A percentile compares a stretch with the other conserved stretches of the same genome.
Conservation (phyloP, 2,888 invertebrate species). For the Malthinus flaveolus region DNA sequence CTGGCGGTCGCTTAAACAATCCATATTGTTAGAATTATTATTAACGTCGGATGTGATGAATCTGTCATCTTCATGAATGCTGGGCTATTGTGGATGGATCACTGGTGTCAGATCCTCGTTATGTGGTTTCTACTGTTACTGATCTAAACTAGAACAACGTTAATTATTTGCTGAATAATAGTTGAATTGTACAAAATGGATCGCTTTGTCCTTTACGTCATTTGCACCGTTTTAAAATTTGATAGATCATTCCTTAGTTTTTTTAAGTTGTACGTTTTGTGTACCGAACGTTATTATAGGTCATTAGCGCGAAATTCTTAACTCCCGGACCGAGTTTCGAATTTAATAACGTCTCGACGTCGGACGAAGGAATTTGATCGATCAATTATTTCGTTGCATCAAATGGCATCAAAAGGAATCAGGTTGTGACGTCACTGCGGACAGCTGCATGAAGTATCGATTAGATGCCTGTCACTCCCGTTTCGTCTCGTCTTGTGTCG, state of each 20-base stretch:
- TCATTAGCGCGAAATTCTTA: not conserved
- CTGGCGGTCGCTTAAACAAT: slow-evolving; percentile 43
- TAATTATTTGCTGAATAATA: slow-evolving; percentile 32
- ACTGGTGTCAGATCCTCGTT: slow-evolving; percentile 43
- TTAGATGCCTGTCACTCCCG: slow-evolving; percentile 50
- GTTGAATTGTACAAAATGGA: slow-evolving; percentile 27
- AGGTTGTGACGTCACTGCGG: slow-evolving; percentile 54
- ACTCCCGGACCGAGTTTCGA: not conserved
- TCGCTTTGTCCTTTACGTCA: slow-evolving; percentile 27
- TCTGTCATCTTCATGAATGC: slow-evolving; percentile 45
- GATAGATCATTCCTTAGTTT: not conserved
- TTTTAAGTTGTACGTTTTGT: not conserved
- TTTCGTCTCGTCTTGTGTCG: slow-evolving; percentile 47
- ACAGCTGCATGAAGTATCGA: slow-evolving; percentile 55
- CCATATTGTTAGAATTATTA: slow-evolving; percentile 46
- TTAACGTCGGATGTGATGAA: slow-evolving; percentile 49
- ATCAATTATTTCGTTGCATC: slow-evolving; percentile 31
- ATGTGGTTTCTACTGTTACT: slow-evolving; percentile 33
- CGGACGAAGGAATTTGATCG: slow-evolving; percentile 6
- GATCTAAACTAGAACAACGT: slow-evolving; percentile 32
- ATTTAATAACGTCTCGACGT: slow-evolving; percentile 3
- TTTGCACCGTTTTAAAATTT: slow-evolving; percentile 21
- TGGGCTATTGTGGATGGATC: slow-evolving; percentile 43
- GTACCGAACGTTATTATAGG: not conserved
- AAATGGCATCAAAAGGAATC: slow-evolving; percentile 38